These are phyloP conservation scores for Psittacus erithacus DNA, from an alignment of 2,113 vertebrate species.

Conservation along the genomic window DNA sequence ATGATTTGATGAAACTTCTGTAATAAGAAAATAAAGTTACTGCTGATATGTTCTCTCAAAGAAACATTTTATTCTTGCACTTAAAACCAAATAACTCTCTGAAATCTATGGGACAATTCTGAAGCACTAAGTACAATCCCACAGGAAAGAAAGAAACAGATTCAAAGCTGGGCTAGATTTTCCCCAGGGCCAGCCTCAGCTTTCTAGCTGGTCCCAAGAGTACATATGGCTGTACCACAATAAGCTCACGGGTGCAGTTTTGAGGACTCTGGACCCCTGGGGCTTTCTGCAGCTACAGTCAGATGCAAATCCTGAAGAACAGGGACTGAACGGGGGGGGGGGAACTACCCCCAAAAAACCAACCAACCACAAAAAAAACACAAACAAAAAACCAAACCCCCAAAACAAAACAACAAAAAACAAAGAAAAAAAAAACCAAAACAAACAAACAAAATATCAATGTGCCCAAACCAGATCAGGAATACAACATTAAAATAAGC, in stretches of 20 bases:
- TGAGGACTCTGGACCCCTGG: too few species aligned
- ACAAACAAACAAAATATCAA: too few species aligned
- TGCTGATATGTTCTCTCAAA: not conserved
- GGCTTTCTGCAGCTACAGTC: not conserved
- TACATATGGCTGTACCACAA: rapidly evolving
- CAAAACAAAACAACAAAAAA: too few species aligned
- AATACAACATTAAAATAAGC: not conserved
- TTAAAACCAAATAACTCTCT: not conserved
- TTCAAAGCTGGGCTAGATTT: rapidly evolving
- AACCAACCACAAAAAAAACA: too few species aligned
- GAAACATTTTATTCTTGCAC: not conserved
- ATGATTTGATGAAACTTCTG: not conserved
- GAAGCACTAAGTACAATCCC: not conserved
- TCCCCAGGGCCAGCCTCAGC: not conserved
- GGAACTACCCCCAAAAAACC: too few species aligned
- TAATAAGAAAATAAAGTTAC: not conserved
- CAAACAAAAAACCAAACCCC: too few species aligned
- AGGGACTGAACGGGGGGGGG: not conserved
- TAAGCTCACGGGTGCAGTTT: rapidly evolving
- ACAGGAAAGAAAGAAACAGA: not conserved
- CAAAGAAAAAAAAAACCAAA: too few species aligned
- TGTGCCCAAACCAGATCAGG: not conserved
- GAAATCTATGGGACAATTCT: too few species aligned
- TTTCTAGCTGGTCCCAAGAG: rapidly evolving
- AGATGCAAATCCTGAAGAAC: not conserved